Percentiles rank a stretch among this genome's conserved stretches.
Evolutionary conservation across 2,888 invertebrate genomes (phyloP).

Genomic region (Dryocosmus kuriphilus): DNA sequence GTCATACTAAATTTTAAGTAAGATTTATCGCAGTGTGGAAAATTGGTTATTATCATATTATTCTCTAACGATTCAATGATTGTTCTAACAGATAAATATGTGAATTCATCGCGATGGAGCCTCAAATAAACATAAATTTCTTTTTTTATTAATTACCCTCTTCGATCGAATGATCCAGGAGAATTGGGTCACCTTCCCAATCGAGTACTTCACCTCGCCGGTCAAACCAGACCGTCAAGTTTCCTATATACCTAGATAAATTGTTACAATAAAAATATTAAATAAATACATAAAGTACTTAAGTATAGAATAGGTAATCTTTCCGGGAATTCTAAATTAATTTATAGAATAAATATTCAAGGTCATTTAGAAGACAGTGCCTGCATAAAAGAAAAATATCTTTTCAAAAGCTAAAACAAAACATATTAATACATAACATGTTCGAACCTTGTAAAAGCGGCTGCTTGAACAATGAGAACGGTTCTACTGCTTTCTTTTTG

Average conservation of each 20-base stretch:
- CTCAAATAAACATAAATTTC: no score
- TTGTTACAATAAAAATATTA: not conserved
- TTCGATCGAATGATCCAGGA: slow-evolving; percentile 81
- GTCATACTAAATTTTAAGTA: no score
- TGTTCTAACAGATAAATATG: no score
- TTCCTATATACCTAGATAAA: slow-evolving; percentile 84
- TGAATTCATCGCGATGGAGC: no score
- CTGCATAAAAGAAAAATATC: not conserved
- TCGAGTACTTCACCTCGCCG: slow-evolving; percentile 82
- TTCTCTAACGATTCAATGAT: no score
- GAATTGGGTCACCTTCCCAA: slow-evolving; percentile 88
- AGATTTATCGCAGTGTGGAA: no score
- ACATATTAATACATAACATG: not conserved
- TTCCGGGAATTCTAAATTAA: no score
- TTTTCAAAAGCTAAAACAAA: not conserved
- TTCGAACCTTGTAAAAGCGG: slow-evolving; percentile 82
- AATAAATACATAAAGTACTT: no score
- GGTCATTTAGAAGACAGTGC: no score
- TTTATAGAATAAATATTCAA: no score
- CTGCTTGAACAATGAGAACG: slow-evolving; percentile 86
- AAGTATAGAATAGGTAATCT: no score
- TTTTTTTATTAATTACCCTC: slow-evolving; percentile 81
- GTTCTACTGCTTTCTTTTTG: slow-evolving; percentile 80
- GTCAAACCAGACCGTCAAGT: slow-evolving; percentile 86
- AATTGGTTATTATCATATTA: no score